Base-by-base conservation (phyloP, 53 echinoderm and acorn worm genomes). In the Crossaster papposus region DNA sequence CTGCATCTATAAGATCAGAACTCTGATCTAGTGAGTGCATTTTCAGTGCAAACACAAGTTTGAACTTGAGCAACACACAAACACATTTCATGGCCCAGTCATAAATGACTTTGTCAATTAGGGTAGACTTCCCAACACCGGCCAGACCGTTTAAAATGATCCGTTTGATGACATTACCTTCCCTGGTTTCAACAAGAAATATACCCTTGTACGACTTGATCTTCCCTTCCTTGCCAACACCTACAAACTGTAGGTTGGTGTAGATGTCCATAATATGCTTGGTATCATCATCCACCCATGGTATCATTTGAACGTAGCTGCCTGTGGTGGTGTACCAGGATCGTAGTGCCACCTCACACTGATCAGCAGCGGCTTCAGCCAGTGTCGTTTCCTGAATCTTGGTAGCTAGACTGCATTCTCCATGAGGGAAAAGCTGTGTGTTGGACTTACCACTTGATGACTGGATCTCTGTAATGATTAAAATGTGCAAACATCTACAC, bases 121-220 rank as follows among this genome's bases (percentile, higher is more conserved):
- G 33, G 15, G 89, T 71, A 5, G 89, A 89, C 89, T 89, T 89
- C 51, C 89, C 89, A 1, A 79, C 33, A 51, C 89, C 89, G 51
- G 89, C 89, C 52, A 44, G 20, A 29, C 79, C 89, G 30, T 79
- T 53, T n/a, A 89, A 18, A 50, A 89, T 31, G 30, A 89, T 79
- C 30, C 89, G 26, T 30, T 8, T 68, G 51, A 70, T 53, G 11
- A 50, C 24, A 54, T 20, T 64, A 64, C 65, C 82, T 33, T 81
- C 82, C 36, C 65, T n/a, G n/a, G 83, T 83, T 55, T 65, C 11
- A 23, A 83, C 65, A 11, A 38, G 44, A 22, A 78, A 78, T 22
- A 78, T 78, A 2, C 28, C 50, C 50, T 83, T 20, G 70, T 83
- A 68, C 14, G 72, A 73, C 23, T 72, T 37, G 38, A 50, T 36